These are phyloP conservation scores for Drosophila murphyi DNA, from an alignment of 1,140 invertebrate genomes.

Conservation along the genomic window DNA sequence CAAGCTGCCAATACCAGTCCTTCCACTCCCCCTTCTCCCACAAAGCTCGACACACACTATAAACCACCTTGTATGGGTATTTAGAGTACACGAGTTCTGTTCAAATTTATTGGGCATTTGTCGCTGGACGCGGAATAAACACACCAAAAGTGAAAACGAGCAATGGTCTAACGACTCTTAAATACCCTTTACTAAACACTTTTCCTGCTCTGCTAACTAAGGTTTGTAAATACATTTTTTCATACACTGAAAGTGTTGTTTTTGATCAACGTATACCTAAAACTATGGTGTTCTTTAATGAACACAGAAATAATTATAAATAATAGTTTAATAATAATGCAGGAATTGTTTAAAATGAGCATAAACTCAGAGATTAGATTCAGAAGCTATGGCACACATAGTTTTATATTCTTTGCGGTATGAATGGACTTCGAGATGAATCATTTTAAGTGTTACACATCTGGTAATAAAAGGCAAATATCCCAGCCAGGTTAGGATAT, in stretches of 20 bases:
- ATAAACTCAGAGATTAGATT: no score
- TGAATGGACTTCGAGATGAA: no score
- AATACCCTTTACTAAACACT: constrained; percentile 7
- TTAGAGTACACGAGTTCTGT: constrained; percentile 22
- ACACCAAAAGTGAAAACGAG: not conserved
- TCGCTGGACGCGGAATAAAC: constrained; percentile 35
- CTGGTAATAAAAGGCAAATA: not conserved
- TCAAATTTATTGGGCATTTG: constrained; percentile 54
- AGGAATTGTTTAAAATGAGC: no score
- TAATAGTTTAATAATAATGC: no score
- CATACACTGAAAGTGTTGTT: no score
- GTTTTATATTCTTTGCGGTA: no score
- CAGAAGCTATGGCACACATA: no score
- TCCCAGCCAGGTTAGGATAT: not conserved
- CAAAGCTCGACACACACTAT: not conserved
- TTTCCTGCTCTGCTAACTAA: no score
- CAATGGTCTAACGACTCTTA: not conserved
- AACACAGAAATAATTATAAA: no score
- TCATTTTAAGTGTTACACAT: not conserved
- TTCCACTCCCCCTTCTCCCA: not conserved
- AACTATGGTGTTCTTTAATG: no score
- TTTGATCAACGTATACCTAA: no score
- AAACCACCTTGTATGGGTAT: constrained; percentile 19
- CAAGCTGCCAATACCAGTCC: constrained; percentile 27
- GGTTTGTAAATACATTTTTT: no score